Conservation (phyloP, 2,888 invertebrate genomes). For the Caradrina clavipalpis region DNA sequence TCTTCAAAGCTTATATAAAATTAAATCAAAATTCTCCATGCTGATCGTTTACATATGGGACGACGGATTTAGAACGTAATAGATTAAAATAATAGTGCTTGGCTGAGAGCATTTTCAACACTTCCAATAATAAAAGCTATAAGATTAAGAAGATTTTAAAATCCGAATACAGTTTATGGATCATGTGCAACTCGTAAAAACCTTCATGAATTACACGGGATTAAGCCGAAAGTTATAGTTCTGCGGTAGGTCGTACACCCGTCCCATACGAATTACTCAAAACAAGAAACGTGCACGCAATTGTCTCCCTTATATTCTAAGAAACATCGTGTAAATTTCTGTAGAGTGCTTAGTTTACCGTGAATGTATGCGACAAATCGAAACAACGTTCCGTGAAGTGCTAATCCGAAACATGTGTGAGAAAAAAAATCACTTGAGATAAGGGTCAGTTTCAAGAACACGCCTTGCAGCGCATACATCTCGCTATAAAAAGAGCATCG, state of each 20-base stretch:
- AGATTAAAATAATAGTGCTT: constrained; percentile 60
- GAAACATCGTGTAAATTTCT: constrained; percentile 64
- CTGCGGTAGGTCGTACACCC: constrained; percentile 86
- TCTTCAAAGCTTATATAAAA: constrained; percentile 52
- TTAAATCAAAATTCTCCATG: constrained; percentile 52
- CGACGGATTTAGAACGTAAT: constrained; percentile 58
- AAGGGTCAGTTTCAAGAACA: constrained; percentile 89
- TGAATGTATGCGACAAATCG: constrained; percentile 74
- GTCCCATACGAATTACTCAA: constrained; percentile 61
- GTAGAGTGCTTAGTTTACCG: constrained; percentile 53
- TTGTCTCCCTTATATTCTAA: constrained; percentile 57
- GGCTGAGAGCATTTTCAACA: constrained; percentile 63
- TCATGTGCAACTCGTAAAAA: constrained; percentile 82
- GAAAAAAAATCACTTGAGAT: constrained; percentile 86
- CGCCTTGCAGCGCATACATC: constrained; percentile 81
- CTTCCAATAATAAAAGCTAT: constrained; percentile 62
- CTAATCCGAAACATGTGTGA: constrained; percentile 89
- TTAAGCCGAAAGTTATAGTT: constrained; percentile 83
- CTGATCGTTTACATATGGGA: constrained; percentile 50
- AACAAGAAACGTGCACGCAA: constrained; percentile 57
- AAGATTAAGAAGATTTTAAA: constrained; percentile 70
- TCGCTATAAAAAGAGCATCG: constrained; percentile 85
- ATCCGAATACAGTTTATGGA: constrained; percentile 73
- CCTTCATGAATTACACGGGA: constrained; percentile 84
- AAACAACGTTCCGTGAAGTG: constrained; percentile 85